Evolutionary conservation across 2,888 invertebrate genomes (phyloP).

Genomic region (Timandra comae): DNA sequence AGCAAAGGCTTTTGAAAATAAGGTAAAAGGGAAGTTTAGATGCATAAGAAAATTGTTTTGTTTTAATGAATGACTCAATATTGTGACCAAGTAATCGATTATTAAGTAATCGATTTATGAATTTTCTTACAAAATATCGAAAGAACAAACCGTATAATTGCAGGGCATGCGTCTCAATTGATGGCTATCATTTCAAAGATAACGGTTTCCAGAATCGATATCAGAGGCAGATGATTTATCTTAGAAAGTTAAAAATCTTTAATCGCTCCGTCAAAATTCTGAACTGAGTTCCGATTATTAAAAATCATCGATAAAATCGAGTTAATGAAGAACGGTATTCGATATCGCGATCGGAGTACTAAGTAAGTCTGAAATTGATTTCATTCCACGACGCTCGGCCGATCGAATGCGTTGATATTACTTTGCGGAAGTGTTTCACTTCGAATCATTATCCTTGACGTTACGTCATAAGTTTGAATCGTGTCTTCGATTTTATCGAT

Average conservation of each 20-base stretch:
- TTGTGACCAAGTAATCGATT: too few species aligned
- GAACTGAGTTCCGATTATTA: slow-evolving; percentile 62
- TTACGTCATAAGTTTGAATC: slow-evolving; percentile 10
- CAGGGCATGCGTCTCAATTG: slow-evolving; percentile 18
- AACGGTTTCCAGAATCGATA: slow-evolving; percentile 43
- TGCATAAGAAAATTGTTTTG: too few species aligned
- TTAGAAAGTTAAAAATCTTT: slow-evolving; percentile 50
- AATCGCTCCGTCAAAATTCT: slow-evolving; percentile 60
- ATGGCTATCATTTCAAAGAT: slow-evolving; percentile 30
- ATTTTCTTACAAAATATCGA: slow-evolving; percentile 15
- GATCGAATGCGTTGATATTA: slow-evolving; percentile 55
- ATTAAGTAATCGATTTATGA: too few species aligned
- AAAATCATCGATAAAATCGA: slow-evolving; percentile 71
- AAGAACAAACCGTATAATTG: slow-evolving; percentile 21
- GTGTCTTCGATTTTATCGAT: slow-evolving; percentile 1
- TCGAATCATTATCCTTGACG: slow-evolving; percentile 28
- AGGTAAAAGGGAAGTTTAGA: too few species aligned
- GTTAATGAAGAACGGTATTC: slow-evolving; percentile 70
- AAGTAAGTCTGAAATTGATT: slow-evolving; percentile 67
- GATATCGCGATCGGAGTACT: slow-evolving; percentile 52
- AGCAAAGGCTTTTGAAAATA: too few species aligned
- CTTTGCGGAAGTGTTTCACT: slow-evolving; percentile 53
- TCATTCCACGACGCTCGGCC: slow-evolving; percentile 57
- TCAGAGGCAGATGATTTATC: slow-evolving; percentile 46
- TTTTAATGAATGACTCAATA: too few species aligned